A percentile compares a stretch with the other conserved stretches of the same genome.
Evolutionary conservation across 2,113 vertebrate genomes (phyloP).

Genomic region (Hemiscyllium ocellatum): DNA sequence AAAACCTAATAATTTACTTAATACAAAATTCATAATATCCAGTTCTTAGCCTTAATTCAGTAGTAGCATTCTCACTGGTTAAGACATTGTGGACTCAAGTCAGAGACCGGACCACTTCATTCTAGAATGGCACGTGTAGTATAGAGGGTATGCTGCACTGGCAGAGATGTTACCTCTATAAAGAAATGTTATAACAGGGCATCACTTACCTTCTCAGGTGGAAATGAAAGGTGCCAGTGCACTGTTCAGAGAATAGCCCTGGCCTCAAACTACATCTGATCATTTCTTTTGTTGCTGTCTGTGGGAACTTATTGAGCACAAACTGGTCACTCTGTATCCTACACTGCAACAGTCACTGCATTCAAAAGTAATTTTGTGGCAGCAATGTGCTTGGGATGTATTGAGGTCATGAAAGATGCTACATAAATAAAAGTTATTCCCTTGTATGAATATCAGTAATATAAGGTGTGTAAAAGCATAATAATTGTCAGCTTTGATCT

Average conservation of each 20-base stretch:
- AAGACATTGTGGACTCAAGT: neutral
- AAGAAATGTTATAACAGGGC: neutral
- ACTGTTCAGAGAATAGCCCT: neutral
- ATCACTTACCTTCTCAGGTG: neutral
- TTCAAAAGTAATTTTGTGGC: neutral
- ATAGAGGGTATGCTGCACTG: neutral
- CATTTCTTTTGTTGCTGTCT: neutral
- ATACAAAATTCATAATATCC: neutral
- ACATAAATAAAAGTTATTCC: neutral
- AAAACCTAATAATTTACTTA: neutral
- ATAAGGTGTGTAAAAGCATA: neutral
- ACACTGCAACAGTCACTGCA: neutral
- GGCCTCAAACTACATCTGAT: neutral
- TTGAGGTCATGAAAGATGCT: neutral
- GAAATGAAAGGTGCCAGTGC: neutral
- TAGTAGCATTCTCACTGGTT: neutral
- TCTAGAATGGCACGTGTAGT: neutral
- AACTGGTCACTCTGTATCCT: neutral
- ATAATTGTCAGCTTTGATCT: neutral
- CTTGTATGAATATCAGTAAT: neutral
- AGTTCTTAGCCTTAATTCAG: neutral
- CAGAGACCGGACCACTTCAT: neutral
- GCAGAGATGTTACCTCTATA: neutral
- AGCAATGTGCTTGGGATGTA: neutral
- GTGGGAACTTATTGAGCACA: neutral